Conservation (phyloP, 2,888 invertebrate genomes). For the Phyllotreta cruciferae region DNA sequence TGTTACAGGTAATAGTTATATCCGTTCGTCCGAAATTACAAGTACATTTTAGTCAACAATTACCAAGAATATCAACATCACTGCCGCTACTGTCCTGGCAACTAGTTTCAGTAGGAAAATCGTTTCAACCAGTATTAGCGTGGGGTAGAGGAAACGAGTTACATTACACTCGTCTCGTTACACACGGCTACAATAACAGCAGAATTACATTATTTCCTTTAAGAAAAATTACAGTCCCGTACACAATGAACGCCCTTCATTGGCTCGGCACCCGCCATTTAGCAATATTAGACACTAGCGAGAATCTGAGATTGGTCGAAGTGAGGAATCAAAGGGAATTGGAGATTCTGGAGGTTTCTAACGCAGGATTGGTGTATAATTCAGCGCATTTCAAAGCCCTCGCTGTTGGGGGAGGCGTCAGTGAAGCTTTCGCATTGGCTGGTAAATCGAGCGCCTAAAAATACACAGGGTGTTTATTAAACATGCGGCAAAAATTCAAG, state of each 20-base stretch:
- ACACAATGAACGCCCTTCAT: slow-evolving; percentile 77
- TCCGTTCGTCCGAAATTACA: slow-evolving; percentile 78
- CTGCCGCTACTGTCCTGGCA: slow-evolving; percentile 95
- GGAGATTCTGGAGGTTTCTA: slow-evolving; percentile 81
- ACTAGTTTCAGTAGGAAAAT: slow-evolving; percentile 82
- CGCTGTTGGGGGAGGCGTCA: slow-evolving; percentile 94
- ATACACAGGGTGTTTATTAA: too few species aligned
- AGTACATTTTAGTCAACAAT: slow-evolving; percentile 78
- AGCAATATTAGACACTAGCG: slow-evolving; percentile 83
- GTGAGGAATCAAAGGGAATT: slow-evolving; percentile 87
- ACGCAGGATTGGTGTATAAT: slow-evolving; percentile 83
- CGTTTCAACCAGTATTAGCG: slow-evolving; percentile 81
- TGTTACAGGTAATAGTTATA: slow-evolving; percentile 74
- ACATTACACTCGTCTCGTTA: slow-evolving; percentile 81
- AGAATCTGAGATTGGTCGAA: slow-evolving; percentile 87
- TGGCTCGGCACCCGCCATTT: slow-evolving; percentile 85
- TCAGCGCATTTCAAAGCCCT: slow-evolving; percentile 89
- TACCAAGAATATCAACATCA: slow-evolving; percentile 75
- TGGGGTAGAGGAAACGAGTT: slow-evolving; percentile 85
- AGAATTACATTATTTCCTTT: slow-evolving; percentile 67
- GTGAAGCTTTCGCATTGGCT: slow-evolving; percentile 77
- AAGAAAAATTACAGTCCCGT: slow-evolving; percentile 74
- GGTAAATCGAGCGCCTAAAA: slow-evolving; percentile 50
- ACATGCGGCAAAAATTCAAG: too few species aligned
- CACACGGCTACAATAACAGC: slow-evolving; percentile 63